Evolutionary conservation across 2,113 vertebrate species (phyloP).

Genomic region (Anser brachyrhynchus): DNA sequence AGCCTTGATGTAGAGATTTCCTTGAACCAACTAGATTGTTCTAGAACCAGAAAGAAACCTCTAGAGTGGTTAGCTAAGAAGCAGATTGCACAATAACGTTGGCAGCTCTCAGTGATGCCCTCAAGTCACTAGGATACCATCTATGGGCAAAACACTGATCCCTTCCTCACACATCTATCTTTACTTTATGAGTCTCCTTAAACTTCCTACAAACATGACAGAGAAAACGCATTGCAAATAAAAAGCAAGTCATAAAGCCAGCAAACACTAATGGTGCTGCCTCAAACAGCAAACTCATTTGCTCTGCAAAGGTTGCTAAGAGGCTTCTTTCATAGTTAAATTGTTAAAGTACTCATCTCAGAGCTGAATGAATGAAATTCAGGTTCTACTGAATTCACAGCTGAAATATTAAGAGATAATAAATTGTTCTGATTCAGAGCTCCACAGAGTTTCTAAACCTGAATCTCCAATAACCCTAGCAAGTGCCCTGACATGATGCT

Average conservation of each 20-base stretch:
- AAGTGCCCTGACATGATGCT: not conserved
- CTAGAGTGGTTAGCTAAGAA: accelerated
- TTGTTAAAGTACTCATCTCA: not conserved
- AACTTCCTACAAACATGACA: not conserved
- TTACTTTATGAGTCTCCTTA: accelerated
- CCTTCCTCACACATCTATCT: not conserved
- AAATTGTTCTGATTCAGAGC: not conserved
- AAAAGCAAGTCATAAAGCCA: not conserved
- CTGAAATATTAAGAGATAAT: not conserved
- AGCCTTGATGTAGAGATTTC: not conserved
- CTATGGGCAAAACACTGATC: not conserved
- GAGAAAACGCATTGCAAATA: not conserved
- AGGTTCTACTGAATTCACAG: not conserved
- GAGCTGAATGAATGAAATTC: not conserved
- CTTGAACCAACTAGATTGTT: not conserved
- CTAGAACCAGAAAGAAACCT: not conserved
- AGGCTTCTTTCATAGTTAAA: not conserved
- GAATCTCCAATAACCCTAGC: not conserved
- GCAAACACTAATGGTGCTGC: not conserved
- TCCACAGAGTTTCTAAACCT: not conserved
- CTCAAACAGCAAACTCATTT: not conserved
- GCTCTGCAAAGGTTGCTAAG: not conserved
- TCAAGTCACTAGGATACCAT: not conserved
- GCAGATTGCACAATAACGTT: not conserved
- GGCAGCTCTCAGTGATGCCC: not conserved